These are phyloP conservation scores for Nicator chloris DNA, from an alignment of 2,113 vertebrate species.

Conservation along the genomic window DNA sequence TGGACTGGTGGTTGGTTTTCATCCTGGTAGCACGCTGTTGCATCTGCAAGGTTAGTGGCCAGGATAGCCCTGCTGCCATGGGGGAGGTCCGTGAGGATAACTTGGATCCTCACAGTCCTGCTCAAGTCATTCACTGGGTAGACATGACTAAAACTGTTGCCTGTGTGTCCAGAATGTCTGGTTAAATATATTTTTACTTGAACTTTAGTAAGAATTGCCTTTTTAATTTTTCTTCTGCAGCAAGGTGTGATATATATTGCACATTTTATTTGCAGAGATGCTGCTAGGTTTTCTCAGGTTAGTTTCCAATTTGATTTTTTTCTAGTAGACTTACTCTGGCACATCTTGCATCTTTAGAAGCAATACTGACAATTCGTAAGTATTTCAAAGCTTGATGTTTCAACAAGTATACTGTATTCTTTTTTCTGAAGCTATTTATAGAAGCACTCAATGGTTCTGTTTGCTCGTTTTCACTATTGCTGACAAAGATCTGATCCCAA, in stretches of 20 bases:
- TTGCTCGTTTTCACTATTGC: neutral
- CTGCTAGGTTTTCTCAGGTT: neutral
- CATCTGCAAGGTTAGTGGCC: neutral
- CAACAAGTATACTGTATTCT: neutral
- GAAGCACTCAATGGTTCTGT: neutral
- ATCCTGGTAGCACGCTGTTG: neutral
- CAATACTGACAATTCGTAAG: neutral
- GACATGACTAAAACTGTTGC: neutral
- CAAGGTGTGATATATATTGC: neutral
- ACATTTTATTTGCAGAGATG: neutral
- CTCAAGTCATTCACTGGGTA: neutral
- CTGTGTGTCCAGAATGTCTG: neutral
- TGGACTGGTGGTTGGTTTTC: neutral
- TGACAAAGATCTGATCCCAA: neutral
- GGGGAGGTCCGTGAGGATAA: neutral
- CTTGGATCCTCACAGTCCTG: neutral
- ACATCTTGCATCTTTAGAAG: neutral
- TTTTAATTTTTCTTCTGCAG: neutral
- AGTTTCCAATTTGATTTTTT: neutral
- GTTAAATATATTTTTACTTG: neutral
- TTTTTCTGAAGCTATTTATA: neutral
- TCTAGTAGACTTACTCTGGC: neutral
- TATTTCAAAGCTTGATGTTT: constrained; percentile 14
- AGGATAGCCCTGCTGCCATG: neutral
- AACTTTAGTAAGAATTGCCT: neutral